These are phyloP conservation scores for Stratiolaelaps scimitus DNA, from an alignment of 1,140 invertebrate species.

Conservation along the genomic window DNA sequence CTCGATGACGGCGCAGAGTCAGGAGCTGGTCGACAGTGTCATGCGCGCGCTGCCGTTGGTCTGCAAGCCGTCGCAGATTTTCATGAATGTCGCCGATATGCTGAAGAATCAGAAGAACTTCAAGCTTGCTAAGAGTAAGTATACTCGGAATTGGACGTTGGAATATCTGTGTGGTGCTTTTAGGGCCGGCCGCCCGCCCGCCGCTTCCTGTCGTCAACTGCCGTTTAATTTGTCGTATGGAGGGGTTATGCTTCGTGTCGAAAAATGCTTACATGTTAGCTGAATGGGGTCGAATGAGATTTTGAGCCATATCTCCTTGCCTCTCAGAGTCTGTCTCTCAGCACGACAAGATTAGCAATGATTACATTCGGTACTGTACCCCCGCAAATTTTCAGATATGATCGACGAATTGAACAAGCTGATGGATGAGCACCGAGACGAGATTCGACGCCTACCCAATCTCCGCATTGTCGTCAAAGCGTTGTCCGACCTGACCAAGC, in stretches of 20 bases:
- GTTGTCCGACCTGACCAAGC: conserved; percentile 16
- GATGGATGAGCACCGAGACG: conserved; percentile 13
- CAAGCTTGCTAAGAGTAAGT: conserved; percentile 25
- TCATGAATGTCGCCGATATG: conserved; percentile 17
- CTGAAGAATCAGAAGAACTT: conserved; percentile 24
- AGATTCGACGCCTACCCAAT: conserved; percentile 13
- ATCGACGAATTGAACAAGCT: conserved; percentile 26
- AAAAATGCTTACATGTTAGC: too few relatives aligned
- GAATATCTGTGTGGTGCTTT: too few relatives aligned
- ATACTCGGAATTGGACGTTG: neutral
- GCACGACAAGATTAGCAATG: too few relatives aligned
- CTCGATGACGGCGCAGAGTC: conserved; percentile 17
- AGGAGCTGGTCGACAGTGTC: conserved; percentile 12
- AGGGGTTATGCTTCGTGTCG: too few relatives aligned
- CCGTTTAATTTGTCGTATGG: too few relatives aligned
- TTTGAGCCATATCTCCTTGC: too few relatives aligned
- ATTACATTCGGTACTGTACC: too few relatives aligned
- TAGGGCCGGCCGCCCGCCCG: too few relatives aligned
- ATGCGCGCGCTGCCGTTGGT: conserved; percentile 6
- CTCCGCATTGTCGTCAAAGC: conserved; percentile 17
- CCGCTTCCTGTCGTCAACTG: too few relatives aligned
- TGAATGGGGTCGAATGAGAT: too few relatives aligned
- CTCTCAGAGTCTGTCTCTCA: too few relatives aligned
- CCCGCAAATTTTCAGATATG: conserved; percentile 9
- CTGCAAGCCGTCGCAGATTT: conserved; percentile 20